Conservation (phyloP, 2,797 vertebrate species). For the Salmo trutta region DNA sequence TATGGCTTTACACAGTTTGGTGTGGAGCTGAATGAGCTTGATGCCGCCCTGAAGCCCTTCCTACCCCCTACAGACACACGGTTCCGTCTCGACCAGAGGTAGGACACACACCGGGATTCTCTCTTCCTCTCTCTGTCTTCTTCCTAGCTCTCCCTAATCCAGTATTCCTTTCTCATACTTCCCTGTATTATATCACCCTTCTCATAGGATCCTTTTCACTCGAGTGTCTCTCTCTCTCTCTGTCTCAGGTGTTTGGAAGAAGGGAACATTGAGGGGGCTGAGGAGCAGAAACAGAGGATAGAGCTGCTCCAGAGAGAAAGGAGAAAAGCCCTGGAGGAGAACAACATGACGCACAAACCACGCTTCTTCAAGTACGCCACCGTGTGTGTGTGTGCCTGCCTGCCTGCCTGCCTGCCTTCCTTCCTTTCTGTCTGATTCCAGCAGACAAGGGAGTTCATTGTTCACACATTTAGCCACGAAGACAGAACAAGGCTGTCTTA, state of each 20-base stretch:
- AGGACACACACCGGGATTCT: background rate
- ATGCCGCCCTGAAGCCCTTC: slow-evolving; percentile 72
- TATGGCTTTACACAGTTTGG: slow-evolving; percentile 97
- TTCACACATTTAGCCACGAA: too few relatives aligned
- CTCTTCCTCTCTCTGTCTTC: background rate
- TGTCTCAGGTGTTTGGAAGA: slow-evolving; percentile 87
- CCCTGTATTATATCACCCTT: background rate
- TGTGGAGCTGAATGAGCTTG: slow-evolving; percentile 92
- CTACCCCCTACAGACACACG: slow-evolving; percentile 92
- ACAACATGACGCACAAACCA: slow-evolving; percentile 84
- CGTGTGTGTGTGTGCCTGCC: slow-evolving; percentile 1
- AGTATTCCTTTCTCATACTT: background rate
- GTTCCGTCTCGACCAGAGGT: slow-evolving; percentile 98
- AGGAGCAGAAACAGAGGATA: slow-evolving; percentile 91
- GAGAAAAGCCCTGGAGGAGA: slow-evolving; percentile 86
- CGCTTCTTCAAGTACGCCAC: slow-evolving; percentile 87
- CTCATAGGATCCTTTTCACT: background rate
- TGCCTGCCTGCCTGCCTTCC: background rate
- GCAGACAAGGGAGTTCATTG: background rate
- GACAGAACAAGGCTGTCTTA: too few relatives aligned
- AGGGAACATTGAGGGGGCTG: slow-evolving; percentile 88
- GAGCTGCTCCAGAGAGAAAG: slow-evolving; percentile 93
- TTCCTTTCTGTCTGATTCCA: background rate
- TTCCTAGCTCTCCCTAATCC: background rate
- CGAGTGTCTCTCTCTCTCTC: slow-evolving; percentile 28